Evolutionary conservation across 2,113 vertebrate species (phyloP), one percentile per base, ranked within the genome.

Genomic region (Oostethus manadensis): DNA sequence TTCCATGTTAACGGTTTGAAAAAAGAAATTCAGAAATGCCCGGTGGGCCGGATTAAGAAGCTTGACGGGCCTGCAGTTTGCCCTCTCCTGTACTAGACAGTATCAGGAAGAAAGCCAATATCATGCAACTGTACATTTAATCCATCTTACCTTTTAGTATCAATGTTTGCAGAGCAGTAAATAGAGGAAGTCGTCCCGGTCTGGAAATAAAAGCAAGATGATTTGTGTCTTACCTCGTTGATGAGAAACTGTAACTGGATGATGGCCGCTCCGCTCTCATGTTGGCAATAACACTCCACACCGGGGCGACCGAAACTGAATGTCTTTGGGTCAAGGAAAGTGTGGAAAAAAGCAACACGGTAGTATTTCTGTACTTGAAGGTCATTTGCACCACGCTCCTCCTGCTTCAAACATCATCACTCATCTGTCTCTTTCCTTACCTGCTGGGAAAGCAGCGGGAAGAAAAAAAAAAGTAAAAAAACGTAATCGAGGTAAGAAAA

Each of bases 271-370:
- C 92, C 95, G 21, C 88, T 95, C 83, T 99, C 96, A 55, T 99
- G 97, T 46, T 99, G 97, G 87, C 96, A 99, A 78, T 95, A 95
- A 81, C 95, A 98, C 80, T 99, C 97, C 70, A 99, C 97, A 71
- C 95, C 97, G 10, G 96, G 96, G 23, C 93, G 93, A 64, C 97
- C 97, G 66, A 99, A 98, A 71, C 97, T 99, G 88, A 68, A 63
- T 83, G 80, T 46, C 50, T 68, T 62, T 79, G 33, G 40, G 85
- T 98, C 90, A 98, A 97, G 94, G 93, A 92, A 55, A 55, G 84
- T 17, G 59, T 49, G 55, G 29, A 10, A n/a, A 14, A 18, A 16
- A 64, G 6, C 17, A 2, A 13, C 4, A 35, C 35, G 33, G 33
- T 7, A 44, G n/a, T n/a, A n/a, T n/a, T n/a, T n/a, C n/a, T n/a